Base-by-base conservation (phyloP, 1,140 invertebrate genomes). In the Triops longicaudatus region DNA sequence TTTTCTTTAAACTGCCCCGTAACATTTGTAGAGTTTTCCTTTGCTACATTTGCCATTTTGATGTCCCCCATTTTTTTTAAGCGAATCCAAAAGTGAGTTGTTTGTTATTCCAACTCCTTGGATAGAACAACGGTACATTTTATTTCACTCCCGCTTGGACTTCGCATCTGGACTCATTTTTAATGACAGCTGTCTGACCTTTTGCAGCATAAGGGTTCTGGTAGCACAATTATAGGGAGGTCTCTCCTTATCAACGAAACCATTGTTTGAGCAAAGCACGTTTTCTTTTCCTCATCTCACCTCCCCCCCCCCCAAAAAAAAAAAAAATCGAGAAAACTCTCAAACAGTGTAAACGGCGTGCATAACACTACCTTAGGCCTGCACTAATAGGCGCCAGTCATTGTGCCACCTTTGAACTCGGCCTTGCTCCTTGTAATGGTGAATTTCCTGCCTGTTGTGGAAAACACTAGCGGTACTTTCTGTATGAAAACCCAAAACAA, bases 121-220 rank as follows among this genome's bases (percentile, higher is more conserved):
- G 17, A n/a, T 17, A 63, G 50, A 2, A 63, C 50, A 63, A 22
- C 50, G 50, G 50, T 17, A 63, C 50, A 37, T 63, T 63, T 63
- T 63, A 22, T 22, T n/a, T n/a, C 14, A 63, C 14, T 63, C 50
- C 14, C 9, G 11, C 50, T 63, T 63, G 17, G 10, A n/a, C 50
- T 63, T 63, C 50, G 22, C 50, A 63, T 63, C 50, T 63, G 50
- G 17, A 63, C 50, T 63, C 50, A 63, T n/a, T 63, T 63, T 63
- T 63, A 63, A 63, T 14, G 50, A 17, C 50, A 63, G 50, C 14
- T 63, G 50, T 5, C 22, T 63, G 22, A 63, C 50, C 50, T 63
- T 63, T 14, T 63, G 14, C 50, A 63, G 50, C 2, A 14, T 63
- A 22, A 63, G 14, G 3, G 50, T 63, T 17, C 6, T 63, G 0